Evolutionary conservation across 2,797 vertebrate genomes (phyloP), one percentile per base, ranked within the genome.

Genomic region (Amazonetta brasiliensis): DNA sequence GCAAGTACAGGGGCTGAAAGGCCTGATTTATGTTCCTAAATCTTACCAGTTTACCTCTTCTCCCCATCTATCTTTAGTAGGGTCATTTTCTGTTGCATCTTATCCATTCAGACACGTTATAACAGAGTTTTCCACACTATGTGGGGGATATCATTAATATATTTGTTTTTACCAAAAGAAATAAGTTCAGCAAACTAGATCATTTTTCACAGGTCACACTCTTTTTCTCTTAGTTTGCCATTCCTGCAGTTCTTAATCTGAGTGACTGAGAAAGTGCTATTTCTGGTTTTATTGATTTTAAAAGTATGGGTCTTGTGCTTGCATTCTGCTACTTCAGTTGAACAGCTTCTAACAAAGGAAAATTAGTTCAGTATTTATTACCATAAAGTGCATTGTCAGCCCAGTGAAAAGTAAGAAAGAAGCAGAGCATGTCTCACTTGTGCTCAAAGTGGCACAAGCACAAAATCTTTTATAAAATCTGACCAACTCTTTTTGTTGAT

Each of bases 311-410:
- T 59, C 56, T 84, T 94, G n/a, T 74, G 69, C n/a, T 76, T 73
- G 67, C 10, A 28, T 83, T 17, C 26, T 74, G 64, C 59, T 92
- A 81, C 35, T 72, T 73, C 25, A 77, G 3, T 54, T 78, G 37
- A 88, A 88, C 31, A 82, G 4, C 35, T 58, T 84, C 20, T 46
- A 50, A 60, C 52, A 69, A 63, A 43, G 30, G 41, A 87, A 89
- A 90, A 89, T 59, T 68, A 73, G 41, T 87, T 88, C 52, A 76
- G 12, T 63, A 71, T 71, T 80, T 92, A 52, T 85, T 85, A 44
- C 15, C 12, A 54, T 35, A 25, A 73, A 55, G 4, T 44, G 46
- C 30, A 44, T 35, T 84, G 35, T 79, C 30, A 81, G 35, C 3
- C n/a, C 73, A 41, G 12, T 55, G 55, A 82, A 78, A 85, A 78